Conservation (phyloP, 2,888 invertebrate genomes). For the Heliconius cydno region DNA sequence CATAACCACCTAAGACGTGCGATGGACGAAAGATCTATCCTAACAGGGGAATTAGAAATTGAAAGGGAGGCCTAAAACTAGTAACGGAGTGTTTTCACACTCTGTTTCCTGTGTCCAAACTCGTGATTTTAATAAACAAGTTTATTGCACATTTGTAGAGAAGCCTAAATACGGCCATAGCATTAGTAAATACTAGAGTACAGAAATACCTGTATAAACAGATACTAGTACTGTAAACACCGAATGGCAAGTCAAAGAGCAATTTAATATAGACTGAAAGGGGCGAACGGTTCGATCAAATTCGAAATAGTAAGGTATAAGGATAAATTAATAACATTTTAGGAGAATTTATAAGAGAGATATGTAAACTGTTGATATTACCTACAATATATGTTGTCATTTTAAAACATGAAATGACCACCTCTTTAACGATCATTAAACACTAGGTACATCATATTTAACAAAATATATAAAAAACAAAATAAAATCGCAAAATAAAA, state of each 20-base stretch:
- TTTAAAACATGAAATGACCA: too few species aligned
- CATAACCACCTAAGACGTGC: background rate
- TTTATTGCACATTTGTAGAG: background rate
- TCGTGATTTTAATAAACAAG: background rate
- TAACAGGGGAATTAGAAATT: background rate
- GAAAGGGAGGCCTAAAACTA: too few species aligned
- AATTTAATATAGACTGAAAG: background rate
- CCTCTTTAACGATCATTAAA: background rate
- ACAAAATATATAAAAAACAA: background rate
- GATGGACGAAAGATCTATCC: background rate
- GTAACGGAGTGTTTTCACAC: background rate
- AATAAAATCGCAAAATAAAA: background rate
- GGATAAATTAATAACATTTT: background rate
- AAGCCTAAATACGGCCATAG: background rate
- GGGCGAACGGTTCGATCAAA: background rate
- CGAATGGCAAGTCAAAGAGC: background rate
- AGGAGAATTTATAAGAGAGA: background rate
- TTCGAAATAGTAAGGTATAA: background rate
- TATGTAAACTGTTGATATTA: too few species aligned
- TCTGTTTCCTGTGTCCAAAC: too few species aligned
- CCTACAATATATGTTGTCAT: too few species aligned
- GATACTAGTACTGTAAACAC: background rate
- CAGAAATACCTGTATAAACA: background rate
- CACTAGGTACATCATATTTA: background rate
- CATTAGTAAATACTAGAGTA: background rate